Evolutionary conservation across 2,888 invertebrate species (phyloP).

Genomic region (Cerceris rybyensis): DNA sequence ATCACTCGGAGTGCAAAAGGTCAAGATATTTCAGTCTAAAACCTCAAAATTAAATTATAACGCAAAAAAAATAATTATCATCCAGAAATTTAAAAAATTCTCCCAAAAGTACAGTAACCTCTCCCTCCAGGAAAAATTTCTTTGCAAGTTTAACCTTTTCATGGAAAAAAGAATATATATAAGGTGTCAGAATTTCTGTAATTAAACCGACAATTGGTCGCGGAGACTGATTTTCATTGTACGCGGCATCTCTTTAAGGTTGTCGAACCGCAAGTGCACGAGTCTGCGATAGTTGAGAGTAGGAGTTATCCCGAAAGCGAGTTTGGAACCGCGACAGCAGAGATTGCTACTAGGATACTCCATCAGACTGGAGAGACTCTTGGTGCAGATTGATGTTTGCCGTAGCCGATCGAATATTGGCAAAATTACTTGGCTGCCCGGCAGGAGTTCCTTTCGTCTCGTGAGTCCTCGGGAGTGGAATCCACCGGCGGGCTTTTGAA

Average conservation of each 20-base stretch:
- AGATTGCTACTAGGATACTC: constrained; percentile 64
- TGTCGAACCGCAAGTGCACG: constrained; percentile 2
- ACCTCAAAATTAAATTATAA: too few species aligned
- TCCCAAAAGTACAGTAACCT: too few species aligned
- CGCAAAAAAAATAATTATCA: too few species aligned
- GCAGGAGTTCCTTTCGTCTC: constrained; percentile 19
- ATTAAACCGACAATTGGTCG: constrained; percentile 26
- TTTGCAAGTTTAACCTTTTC: too few species aligned
- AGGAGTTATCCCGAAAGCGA: constrained; percentile 42
- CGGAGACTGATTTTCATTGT: constrained; percentile 22
- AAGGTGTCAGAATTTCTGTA: constrained; percentile 5
- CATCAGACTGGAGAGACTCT: constrained; percentile 63
- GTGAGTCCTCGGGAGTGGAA: not conserved
- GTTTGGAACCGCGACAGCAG: constrained; percentile 51
- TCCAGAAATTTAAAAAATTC: too few species aligned
- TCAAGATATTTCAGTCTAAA: too few species aligned
- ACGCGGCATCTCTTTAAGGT: constrained; percentile 38
- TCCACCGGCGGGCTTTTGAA: not conserved
- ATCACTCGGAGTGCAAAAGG: too few species aligned
- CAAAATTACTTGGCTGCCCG: constrained; percentile 60
- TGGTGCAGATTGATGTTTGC: constrained; percentile 65
- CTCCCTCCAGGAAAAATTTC: too few species aligned
- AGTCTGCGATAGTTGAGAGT: constrained; percentile 14
- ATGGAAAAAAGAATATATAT: too few species aligned
- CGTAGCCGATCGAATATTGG: constrained; percentile 64